Conservation (phyloP, 2,113 vertebrate genomes). For the Corythoichthys intestinalis region DNA sequence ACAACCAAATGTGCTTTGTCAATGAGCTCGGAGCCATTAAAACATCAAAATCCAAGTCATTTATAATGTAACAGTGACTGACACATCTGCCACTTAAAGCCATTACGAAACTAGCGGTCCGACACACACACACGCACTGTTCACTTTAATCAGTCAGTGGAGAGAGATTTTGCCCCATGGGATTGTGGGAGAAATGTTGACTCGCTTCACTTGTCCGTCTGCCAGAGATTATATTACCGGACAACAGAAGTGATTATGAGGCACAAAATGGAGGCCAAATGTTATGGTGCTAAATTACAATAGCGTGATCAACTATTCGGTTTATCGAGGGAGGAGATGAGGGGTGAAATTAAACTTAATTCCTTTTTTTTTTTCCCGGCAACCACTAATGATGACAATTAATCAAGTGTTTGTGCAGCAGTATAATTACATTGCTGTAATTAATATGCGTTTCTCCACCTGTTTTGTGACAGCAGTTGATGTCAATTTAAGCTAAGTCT, state of each 20-base stretch:
- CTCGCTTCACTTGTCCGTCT: slow-evolving; percentile 12
- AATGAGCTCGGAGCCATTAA: neutral
- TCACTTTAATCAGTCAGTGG: slow-evolving; percentile 43
- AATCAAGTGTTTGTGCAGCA: neutral
- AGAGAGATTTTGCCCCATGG: slow-evolving; percentile 20
- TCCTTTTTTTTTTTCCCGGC: slow-evolving; percentile 13
- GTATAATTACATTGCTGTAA: neutral
- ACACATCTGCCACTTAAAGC: slow-evolving; percentile 53
- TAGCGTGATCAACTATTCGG: slow-evolving; percentile 39
- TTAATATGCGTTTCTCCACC: neutral
- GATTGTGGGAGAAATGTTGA: slow-evolving; percentile 25
- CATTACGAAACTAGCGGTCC: slow-evolving; percentile 27
- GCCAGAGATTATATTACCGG: slow-evolving; percentile 48
- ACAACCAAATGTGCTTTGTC: neutral
- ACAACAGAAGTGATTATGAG: slow-evolving; percentile 27
- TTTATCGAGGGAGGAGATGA: slow-evolving; percentile 16
- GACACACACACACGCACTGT: slow-evolving; percentile 19
- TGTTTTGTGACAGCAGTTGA: neutral
- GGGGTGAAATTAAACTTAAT: slow-evolving; percentile 26
- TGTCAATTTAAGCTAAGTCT: neutral
- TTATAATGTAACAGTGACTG: slow-evolving; percentile 62
- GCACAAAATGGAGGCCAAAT: slow-evolving; percentile 27
- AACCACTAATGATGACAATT: neutral
- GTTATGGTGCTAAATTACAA: slow-evolving; percentile 43
- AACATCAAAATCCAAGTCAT: slow-evolving; percentile 31